Evolutionary conservation across 2,797 vertebrate species (phyloP), one percentile per base, ranked within the genome.

Genomic region (Sebastolobus altivelis): DNA sequence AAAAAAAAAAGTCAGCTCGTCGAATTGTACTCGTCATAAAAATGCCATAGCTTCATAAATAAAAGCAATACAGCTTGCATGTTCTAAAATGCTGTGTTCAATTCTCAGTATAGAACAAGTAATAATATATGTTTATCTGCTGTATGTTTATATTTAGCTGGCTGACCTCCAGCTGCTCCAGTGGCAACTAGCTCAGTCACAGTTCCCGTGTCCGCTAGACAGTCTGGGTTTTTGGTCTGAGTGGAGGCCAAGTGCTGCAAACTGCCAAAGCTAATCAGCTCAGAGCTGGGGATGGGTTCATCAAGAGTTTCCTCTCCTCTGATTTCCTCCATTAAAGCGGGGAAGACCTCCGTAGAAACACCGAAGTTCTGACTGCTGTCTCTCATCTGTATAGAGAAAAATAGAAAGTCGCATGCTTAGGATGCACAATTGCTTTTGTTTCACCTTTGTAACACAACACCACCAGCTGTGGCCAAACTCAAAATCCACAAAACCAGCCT

Each of bases 101-200:
- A n/a, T 58, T 66, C 59, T 46, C 55, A 22, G 10, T 66, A 72
- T n/a, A 52, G n/a, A 61, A 61, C 18, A 35, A 49, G 20, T 38
- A 29, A 65, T 63, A 68, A 81, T 46, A 61, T 22, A 72, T 65
- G 37, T 61, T 49, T 61, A 77, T 84, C 69, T 43, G 3, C 11
- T 70, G 27, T n/a, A 22, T 87, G 83, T 86, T 84, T 88, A 77
- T 60, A 46, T 76, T 84, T 8, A 10, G 37, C 77, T 82, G 94
- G 89, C 85, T 90, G 87, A 92, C 86, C 91, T 92, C 60, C 82
- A 65, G 38, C 33, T 82, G 73, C 67, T 88, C 72, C 75, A 25
- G 59, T 43, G 58, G 56, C 27, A 62, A 46, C 60, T 18, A 66
- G 60, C 54, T 70, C 4, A 35, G 82, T 70, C 29, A n/a, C 80